These are phyloP conservation scores for Aphidius ervi DNA, from an alignment of 1,140 invertebrate genomes.

Conservation along the genomic window DNA sequence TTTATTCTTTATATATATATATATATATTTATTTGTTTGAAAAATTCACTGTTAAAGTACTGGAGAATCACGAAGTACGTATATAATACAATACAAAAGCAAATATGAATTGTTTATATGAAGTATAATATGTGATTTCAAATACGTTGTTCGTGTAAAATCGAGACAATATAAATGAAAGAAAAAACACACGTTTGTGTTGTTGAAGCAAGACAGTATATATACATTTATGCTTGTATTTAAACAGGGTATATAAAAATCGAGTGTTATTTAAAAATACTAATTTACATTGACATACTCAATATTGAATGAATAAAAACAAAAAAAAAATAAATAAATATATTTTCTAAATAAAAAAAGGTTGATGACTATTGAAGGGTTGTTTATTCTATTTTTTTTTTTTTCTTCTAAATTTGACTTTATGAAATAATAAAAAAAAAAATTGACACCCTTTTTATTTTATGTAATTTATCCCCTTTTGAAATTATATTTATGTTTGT, in stretches of 20 bases:
- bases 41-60: no score
- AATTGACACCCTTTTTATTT: slow-evolving; percentile 11
- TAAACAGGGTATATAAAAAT: slow-evolving; percentile 33
- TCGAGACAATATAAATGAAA: slow-evolving; percentile 1
- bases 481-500: neutral
- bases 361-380: slow-evolving; percentile 8
- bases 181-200: no score
- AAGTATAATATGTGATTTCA: slow-evolving; percentile 7
- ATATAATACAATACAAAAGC: no score
- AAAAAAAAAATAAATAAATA: slow-evolving; percentile 7
- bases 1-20: no score
- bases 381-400: slow-evolving; percentile 7
- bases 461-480: neutral
- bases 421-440: neutral
- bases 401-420: neutral
- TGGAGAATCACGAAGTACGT: no score
- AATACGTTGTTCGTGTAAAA: neutral
- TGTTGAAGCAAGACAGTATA: no score
- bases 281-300: slow-evolving; percentile 33
- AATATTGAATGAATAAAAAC: slow-evolving; percentile 12
- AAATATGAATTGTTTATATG: slow-evolving; percentile 8
- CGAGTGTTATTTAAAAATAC: slow-evolving; percentile 37
- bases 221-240: slow-evolving; percentile 16
- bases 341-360: neutral
- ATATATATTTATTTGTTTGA: no score